Conservation (phyloP, 1,140 invertebrate genomes). For the Calephelis nemesis region DNA sequence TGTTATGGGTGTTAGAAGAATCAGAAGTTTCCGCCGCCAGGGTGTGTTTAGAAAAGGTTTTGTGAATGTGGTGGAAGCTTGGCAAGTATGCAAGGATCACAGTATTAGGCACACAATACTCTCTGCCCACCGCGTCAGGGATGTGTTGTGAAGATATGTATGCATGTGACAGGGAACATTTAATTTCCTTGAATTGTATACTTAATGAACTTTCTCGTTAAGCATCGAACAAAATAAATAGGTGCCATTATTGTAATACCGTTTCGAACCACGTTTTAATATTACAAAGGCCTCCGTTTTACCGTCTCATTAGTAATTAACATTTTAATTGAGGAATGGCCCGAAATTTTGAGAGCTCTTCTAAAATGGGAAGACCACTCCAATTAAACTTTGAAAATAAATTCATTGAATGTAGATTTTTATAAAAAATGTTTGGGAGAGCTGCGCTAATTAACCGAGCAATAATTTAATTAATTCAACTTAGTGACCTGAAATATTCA, state of each 20-base stretch:
- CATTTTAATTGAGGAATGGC: conserved; percentile 17
- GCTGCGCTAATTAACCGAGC: conserved; percentile 15
- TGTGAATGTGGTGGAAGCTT: too few relatives aligned
- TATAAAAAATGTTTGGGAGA: conserved; percentile 14
- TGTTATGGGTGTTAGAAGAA: too few relatives aligned
- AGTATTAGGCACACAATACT: too few relatives aligned
- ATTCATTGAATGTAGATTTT: conserved; percentile 15
- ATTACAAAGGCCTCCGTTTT: conserved; percentile 16
- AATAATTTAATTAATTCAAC: conserved; percentile 7
- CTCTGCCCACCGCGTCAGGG: too few relatives aligned
- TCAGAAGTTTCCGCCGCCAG: too few relatives aligned
- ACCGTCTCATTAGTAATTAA: conserved; percentile 18
- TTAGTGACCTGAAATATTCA: not conserved
- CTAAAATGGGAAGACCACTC: conserved; percentile 14
- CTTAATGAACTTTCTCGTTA: not conserved
- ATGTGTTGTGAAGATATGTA: too few relatives aligned
- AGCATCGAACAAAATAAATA: conserved; percentile 8
- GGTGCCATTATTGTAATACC: conserved; percentile 4
- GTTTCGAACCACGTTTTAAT: not conserved
- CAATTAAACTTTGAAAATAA: conserved; percentile 19
- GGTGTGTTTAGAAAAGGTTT: too few relatives aligned
- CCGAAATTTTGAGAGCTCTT: conserved; percentile 15
- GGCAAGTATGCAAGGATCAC: too few relatives aligned
- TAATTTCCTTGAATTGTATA: not conserved
- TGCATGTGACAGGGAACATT: too few relatives aligned